These are phyloP conservation scores for Zapornia atra DNA, from an alignment of 2,113 vertebrate genomes.

Conservation along the genomic window DNA sequence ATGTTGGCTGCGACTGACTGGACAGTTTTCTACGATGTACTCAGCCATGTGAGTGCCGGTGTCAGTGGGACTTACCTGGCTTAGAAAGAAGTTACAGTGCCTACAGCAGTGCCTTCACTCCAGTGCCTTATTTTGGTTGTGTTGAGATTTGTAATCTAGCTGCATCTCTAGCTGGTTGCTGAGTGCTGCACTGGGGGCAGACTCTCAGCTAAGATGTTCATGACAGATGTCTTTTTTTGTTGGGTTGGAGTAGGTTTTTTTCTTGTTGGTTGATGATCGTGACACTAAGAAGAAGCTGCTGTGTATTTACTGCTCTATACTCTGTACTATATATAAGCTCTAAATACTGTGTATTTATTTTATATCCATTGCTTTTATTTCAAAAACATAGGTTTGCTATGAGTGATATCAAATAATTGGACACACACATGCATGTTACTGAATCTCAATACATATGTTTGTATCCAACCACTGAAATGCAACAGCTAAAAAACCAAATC, in stretches of 20 bases:
- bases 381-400: neutral
- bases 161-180: neutral
- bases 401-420: neutral
- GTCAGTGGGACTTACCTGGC: neutral
- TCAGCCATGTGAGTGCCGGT: rapidly evolving
- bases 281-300: neutral
- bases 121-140: neutral
- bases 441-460: neutral
- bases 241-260: neutral
- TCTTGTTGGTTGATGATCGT: neutral
- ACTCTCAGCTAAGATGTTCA: neutral
- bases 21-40: neutral
- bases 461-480: conserved; percentile 1
- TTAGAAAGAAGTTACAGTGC: neutral
- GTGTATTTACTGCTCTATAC: neutral
- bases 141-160: neutral
- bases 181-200: neutral
- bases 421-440: neutral
- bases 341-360: neutral
- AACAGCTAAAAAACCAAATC: neutral
- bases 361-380: neutral
- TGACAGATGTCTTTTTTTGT: neutral
- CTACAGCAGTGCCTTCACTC: neutral
- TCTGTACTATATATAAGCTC: too few relatives aligned
- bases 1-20: neutral